These are phyloP conservation scores for Phalera bucephala DNA, from an alignment of 2,888 invertebrate species.

Conservation along the genomic window DNA sequence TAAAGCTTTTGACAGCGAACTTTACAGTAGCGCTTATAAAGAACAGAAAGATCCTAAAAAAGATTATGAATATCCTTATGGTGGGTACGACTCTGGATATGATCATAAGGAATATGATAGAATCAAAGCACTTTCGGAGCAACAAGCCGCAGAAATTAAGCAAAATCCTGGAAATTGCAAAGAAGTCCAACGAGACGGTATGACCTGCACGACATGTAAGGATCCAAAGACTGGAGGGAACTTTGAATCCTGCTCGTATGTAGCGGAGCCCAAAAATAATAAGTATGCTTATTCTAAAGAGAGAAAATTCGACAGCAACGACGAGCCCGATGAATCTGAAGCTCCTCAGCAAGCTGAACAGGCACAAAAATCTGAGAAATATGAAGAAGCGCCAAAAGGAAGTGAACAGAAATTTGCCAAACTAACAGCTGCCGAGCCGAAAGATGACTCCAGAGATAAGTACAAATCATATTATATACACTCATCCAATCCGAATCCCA, in stretches of 20 bases:
- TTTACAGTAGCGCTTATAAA: conserved; percentile 73
- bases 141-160: conserved; percentile 84
- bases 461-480: conserved; percentile 71
- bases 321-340: conserved; percentile 78
- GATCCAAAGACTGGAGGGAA: conserved; percentile 89
- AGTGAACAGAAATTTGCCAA: conserved; percentile 52
- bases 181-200: conserved; percentile 84
- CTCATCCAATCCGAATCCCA: conserved; percentile 60
- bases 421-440: conserved; percentile 41
- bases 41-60: conserved; percentile 63
- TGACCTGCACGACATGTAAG: conserved; percentile 88
- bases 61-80: conserved; percentile 75
- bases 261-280: conserved; percentile 88
- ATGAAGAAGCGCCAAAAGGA: conserved; percentile 49
- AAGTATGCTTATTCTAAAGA: conserved; percentile 86
- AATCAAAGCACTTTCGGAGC: conserved; percentile 84
- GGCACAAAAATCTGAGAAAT: conserved; percentile 59
- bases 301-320: conserved; percentile 84
- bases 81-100: conserved; percentile 72
- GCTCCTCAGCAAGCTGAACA: conserved; percentile 61
- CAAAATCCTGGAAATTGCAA: conserved; percentile 86
- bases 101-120: conserved; percentile 80
- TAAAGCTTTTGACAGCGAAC: conserved; percentile 73
- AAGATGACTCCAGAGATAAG: conserved; percentile 56
- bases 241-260: conserved; percentile 91